Base-by-base conservation (phyloP, 2,797 vertebrate genomes). In the Agapornis canus region DNA sequence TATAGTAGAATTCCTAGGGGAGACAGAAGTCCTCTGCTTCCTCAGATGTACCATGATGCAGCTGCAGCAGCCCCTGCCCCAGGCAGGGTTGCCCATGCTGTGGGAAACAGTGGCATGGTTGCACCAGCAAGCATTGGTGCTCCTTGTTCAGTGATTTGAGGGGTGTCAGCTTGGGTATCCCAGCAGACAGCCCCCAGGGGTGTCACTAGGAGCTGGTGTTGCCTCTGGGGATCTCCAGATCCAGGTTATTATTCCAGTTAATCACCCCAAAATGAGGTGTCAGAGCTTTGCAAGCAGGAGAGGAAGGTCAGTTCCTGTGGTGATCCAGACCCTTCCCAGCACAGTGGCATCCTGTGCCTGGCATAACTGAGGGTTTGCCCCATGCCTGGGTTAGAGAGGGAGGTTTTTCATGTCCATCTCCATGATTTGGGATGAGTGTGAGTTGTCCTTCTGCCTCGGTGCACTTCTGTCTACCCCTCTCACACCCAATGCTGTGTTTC, bases 41-140 rank as follows among this genome's bases (percentile, higher is more conserved):
- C 75, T 78, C 32, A 26, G 13, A 52, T 20, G 27, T 54, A 45
- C 40, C 13, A 2, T 11, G 26, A 10, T 23, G 31, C 2, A 1
- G 79, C 70, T 40, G 45, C 48, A 56, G 26, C 52, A 52, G 5
- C 9, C 31, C 1, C 40, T 29, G 17, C 16, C 27, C 39, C 3
- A 2, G 15, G 21, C 16, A 37, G 6, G 31, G 31, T 13, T 13
- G 51, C 23, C 76, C 5, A 0, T 9, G 61, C 31, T 1, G 1
- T 45, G 25, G 40, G 37, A 22, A 61, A 11, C 3, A 31, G 43
- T 8, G 15, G 54, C 54, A 56, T 32, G 13, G 54, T 10, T 56
- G 35, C 21, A 37, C 10, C 43, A 43, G 81, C 37, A 35, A 19
- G 63, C 32, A 3, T 32, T 8, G 2, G 35, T 37, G 63, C 23